Evolutionary conservation across 2,797 vertebrate species (phyloP), one percentile per base, ranked within the genome.

Genomic region (Chiloscyllium punctatum): DNA sequence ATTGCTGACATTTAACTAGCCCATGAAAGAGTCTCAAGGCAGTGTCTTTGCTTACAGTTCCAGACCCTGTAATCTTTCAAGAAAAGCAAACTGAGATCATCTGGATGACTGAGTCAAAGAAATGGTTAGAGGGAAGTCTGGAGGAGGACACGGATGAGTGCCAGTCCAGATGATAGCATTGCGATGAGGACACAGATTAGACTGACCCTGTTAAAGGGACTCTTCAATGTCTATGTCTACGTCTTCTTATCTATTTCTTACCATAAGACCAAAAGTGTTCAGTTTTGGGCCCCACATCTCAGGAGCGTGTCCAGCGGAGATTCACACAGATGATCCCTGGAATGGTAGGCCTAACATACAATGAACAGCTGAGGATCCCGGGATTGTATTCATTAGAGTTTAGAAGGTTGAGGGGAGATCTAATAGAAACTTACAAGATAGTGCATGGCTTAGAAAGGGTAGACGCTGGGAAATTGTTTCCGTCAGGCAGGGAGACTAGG

Each of bases 1-100:
- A 25, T 57, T 30, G 13, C 51, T 62, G 87, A 30, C 53, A 90
- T 57, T 90, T 62, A 90, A 16, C 87, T n/a, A 21, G 62, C n/a
- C 16, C 37, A 86, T 88, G 27, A 53, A 88, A 53, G 1, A 57
- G 33, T 62, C 53, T 13, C 53, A 90, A 90, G 51, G 18, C 48
- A 23, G 21, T 87, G 87, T 30, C 3, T 88, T 18, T 66, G 88
- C 57, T 33, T 37, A 33, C 16, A 91, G 88, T 91, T 68, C 57
- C 8, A n/a, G 88, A 91, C 88, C 88, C 88, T 68, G 16, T 91
- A 91, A 66, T 91, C 88, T 66, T 91, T 91, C 30, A 68, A 68
- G 57, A 68, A 66, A 68, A 37, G n/a, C 88, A 91, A 21, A 37
- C 15, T 21, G 88, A 7, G 18, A 66, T 23, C n/a, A 62, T 91